A percentile compares a stretch with the other conserved stretches of the same genome.
These are phyloP conservation scores for Helicoverpa zea DNA, from an alignment of 1,140 invertebrate species.

Conservation along the genomic window DNA sequence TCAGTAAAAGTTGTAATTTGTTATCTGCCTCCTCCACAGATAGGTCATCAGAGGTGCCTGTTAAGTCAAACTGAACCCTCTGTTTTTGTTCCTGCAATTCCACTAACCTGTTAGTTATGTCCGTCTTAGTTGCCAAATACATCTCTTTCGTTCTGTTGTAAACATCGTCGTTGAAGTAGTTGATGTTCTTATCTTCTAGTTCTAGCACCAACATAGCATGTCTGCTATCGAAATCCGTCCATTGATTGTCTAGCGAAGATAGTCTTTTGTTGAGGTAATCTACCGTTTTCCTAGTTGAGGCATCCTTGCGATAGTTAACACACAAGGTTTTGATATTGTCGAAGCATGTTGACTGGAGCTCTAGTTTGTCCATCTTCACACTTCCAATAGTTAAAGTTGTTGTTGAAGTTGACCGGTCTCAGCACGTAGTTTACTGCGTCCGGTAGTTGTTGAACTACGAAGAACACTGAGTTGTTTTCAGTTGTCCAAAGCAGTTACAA, in stretches of 20 bases:
- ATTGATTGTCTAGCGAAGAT: not conserved
- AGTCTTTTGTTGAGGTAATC: conserved; percentile 4
- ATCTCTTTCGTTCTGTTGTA: conserved; percentile 1
- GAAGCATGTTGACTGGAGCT: conserved; percentile 5
- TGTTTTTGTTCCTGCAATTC: not conserved
- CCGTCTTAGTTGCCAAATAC: not conserved
- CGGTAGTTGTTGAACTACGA: not conserved
- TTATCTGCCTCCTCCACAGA: not conserved
- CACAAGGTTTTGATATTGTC: conserved; percentile 12
- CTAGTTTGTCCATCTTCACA: not conserved
- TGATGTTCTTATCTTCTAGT: conserved; percentile 5
- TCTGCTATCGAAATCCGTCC: not conserved
- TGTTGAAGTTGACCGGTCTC: not conserved
- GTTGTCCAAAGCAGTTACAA: not conserved
- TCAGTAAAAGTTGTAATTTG: not conserved
- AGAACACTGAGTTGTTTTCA: not conserved
- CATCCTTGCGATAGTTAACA: not conserved
- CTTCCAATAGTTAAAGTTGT: conserved; percentile 5
- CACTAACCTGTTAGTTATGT: not conserved
- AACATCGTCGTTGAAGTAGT: not conserved
- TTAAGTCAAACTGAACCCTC: conserved; percentile 6
- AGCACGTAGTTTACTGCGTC: conserved; percentile 3
- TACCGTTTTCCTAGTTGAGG: not conserved
- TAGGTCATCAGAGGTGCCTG: not conserved
- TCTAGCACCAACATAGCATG: not conserved